Percentiles rank a stretch among this genome's conserved stretches.
These are phyloP conservation scores for Danio jaintianensis DNA, from an alignment of 2,797 vertebrate genomes.

Conservation along the genomic window DNA sequence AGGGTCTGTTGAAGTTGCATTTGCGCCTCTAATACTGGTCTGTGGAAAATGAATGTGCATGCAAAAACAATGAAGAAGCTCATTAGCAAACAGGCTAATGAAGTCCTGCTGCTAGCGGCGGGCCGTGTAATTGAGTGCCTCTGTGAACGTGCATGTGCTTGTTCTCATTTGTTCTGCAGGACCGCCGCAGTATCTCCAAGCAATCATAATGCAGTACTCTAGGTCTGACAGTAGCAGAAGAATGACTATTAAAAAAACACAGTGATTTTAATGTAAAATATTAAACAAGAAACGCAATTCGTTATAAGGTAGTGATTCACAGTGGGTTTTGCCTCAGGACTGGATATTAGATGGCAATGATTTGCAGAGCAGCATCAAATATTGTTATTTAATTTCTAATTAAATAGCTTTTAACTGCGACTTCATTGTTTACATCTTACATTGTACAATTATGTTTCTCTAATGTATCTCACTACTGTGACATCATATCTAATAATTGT, in stretches of 20 bases:
- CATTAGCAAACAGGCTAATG: slow-evolving; percentile 63
- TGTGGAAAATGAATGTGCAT: slow-evolving; percentile 45
- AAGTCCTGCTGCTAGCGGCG: slow-evolving; percentile 57
- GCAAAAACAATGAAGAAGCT: slow-evolving; percentile 48
- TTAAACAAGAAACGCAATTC: neutral
- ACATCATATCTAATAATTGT: too few species aligned
- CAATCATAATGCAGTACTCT: neutral
- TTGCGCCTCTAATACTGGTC: slow-evolving; percentile 39
- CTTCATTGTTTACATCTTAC: too few species aligned
- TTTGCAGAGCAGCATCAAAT: neutral
- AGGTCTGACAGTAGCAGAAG: slow-evolving; percentile 4
- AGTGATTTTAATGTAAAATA: neutral
- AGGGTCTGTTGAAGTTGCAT: slow-evolving; percentile 27
- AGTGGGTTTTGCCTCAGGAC: neutral
- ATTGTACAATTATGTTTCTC: too few species aligned
- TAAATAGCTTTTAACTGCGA: too few species aligned
- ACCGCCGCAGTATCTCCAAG: slow-evolving; percentile 1
- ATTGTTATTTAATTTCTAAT: too few species aligned
- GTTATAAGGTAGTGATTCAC: neutral
- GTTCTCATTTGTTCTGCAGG: slow-evolving; percentile 39
- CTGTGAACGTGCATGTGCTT: slow-evolving; percentile 24
- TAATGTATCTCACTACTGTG: too few species aligned
- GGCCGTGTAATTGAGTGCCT: slow-evolving; percentile 43
- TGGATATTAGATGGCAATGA: neutral
- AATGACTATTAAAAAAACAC: neutral